Evolutionary conservation across 2,797 vertebrate species (phyloP).

Genomic region (Bufotes viridis): DNA sequence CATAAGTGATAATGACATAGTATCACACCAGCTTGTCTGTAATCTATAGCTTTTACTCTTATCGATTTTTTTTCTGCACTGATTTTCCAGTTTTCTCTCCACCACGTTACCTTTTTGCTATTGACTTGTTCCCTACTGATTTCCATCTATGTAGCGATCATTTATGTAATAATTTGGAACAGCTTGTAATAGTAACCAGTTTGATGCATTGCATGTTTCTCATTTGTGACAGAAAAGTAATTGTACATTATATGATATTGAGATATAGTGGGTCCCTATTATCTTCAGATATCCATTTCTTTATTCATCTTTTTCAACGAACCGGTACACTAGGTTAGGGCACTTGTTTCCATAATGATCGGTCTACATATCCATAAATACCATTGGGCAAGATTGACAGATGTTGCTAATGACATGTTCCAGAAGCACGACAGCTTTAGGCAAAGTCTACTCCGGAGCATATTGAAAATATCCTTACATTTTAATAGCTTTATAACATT

Average conservation of each 20-base stretch:
- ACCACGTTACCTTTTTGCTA: background rate
- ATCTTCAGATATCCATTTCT: background rate
- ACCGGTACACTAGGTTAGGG: constrained; percentile 3
- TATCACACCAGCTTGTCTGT: constrained; percentile 34
- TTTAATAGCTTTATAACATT: constrained; percentile 49
- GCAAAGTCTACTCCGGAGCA: constrained; percentile 35
- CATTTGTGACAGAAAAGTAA: background rate
- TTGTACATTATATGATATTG: background rate
- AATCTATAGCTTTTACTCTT: constrained; percentile 44
- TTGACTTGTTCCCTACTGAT: constrained; percentile 19
- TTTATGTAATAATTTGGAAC: constrained; percentile 19
- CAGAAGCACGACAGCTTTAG: constrained; percentile 44
- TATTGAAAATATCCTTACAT: constrained; percentile 25
- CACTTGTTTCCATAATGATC: constrained; percentile 20
- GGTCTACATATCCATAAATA: constrained; percentile 43
- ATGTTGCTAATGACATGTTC: constrained; percentile 44
- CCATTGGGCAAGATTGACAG: constrained; percentile 34
- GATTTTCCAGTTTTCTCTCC: constrained; percentile 7
- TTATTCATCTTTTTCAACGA: constrained; percentile 22
- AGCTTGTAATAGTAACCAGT: constrained; percentile 20
- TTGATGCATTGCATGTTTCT: background rate
- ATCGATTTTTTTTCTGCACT: constrained; percentile 30
- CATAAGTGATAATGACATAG: constrained; percentile 50
- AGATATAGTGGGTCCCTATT: background rate
- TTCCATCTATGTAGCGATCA: constrained; percentile 21